A percentile compares a stretch with the other conserved stretches of the same genome.
Conservation (phyloP, 2,113 vertebrate genomes). For the Callorhinus ursinus region DNA sequence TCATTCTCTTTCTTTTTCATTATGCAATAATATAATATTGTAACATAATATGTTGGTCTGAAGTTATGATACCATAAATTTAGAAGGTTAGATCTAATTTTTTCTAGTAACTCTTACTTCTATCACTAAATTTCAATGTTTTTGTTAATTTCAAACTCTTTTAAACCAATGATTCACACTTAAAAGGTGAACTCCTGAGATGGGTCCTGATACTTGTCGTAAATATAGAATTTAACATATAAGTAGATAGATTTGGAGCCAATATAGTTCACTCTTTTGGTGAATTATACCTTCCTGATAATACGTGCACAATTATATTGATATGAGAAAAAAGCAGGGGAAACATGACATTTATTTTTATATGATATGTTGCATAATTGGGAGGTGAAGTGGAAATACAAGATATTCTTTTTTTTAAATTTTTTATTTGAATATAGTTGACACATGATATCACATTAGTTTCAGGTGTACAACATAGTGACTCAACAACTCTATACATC, state of each 20-base stretch:
- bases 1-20: neutral
- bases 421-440: neutral
- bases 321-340: neutral
- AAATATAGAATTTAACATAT: neutral
- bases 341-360: neutral
- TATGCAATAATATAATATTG: neutral
- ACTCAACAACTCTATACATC: neutral
- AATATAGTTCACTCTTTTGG: neutral
- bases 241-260: neutral
- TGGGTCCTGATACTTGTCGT: neutral
- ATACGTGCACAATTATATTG: neutral
- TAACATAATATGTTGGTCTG: neutral
- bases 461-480: neutral
- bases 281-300: neutral
- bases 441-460: neutral
- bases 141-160: neutral
- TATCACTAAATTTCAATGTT: neutral
- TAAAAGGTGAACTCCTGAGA: neutral
- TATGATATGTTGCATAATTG: neutral
- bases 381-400: neutral
- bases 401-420: neutral
- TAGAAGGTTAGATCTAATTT: neutral
- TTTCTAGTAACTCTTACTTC: neutral
- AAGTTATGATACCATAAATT: neutral
- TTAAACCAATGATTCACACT: neutral